Conservation (phyloP, 1,140 invertebrate genomes). For the Dreissena polymorpha region DNA sequence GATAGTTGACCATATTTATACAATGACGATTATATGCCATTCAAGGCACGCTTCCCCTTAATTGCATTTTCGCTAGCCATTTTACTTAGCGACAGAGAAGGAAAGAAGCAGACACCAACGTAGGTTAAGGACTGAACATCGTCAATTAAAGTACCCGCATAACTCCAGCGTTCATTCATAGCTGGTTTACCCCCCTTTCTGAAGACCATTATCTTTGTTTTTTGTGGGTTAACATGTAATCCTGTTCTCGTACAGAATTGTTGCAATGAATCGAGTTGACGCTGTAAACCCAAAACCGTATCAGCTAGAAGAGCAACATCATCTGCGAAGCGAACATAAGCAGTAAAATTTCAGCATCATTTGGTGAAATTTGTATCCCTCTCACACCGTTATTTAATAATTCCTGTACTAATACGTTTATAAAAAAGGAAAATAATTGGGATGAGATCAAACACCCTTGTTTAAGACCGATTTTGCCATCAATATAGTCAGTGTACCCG, state of each 20-base stretch:
- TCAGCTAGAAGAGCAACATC: constrained; percentile 42
- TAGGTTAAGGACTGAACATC: neutral
- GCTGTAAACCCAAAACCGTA: constrained; percentile 18
- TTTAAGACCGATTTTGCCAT: neutral
- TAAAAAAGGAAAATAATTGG: constrained; percentile 42
- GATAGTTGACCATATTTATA: neutral
- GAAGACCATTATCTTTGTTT: neutral
- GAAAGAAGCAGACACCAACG: neutral
- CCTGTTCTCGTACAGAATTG: neutral
- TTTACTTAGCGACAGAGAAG: neutral
- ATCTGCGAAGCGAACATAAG: constrained; percentile 53
- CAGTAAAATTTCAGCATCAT: neutral
- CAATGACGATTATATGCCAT: neutral
- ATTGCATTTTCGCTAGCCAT: neutral
- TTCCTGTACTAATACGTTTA: constrained; percentile 38
- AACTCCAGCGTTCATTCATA: no score
- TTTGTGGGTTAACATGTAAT: neutral
- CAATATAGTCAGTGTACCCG: neutral
- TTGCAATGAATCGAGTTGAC: neutral
- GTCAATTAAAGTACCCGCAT: no score
- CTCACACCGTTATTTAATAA: constrained; percentile 9
- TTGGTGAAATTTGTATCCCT: constrained; percentile 27
- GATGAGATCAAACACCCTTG: constrained; percentile 3
- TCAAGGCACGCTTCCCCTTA: neutral
- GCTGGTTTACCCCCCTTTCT: no score